Conservation (phyloP, 2,888 invertebrate genomes). For the Tridacna crocea region DNA sequence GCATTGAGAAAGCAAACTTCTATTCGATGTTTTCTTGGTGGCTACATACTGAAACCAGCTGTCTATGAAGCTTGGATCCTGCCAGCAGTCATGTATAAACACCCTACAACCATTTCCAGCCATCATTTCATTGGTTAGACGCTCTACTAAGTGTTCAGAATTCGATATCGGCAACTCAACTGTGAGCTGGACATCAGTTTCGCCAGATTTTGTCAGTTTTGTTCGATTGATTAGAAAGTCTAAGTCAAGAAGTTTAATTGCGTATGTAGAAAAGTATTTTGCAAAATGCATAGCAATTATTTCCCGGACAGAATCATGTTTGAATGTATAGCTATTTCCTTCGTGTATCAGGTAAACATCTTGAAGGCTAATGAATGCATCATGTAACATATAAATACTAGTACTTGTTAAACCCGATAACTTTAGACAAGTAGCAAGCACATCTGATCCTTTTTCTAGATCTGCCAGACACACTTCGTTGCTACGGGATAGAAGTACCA, state of each 20-base stretch:
- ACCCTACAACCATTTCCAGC: not conserved
- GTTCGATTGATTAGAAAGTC: not conserved
- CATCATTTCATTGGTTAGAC: constrained; percentile 3
- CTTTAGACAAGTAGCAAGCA: not conserved
- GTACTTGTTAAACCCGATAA: not conserved
- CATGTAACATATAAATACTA: not conserved
- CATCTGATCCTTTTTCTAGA: not conserved
- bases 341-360: constrained; percentile 17
- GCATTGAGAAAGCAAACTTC: not conserved
- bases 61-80: not conserved
- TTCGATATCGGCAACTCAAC: not conserved
- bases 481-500: not conserved
- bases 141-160: not conserved
- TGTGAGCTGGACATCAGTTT: not conserved
- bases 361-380: not conserved
- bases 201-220: not conserved
- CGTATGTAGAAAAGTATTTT: not conserved
- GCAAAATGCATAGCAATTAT: constrained; percentile 19
- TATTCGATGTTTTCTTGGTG: not conserved
- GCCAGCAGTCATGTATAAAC: not conserved
- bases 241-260: not conserved
- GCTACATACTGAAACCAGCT: not conserved
- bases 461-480: not conserved
- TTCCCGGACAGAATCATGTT: constrained; percentile 38
- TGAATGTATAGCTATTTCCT: constrained; percentile 14